Conservation (phyloP, 2,888 invertebrate genomes). For the Protodeltote pygarga region DNA sequence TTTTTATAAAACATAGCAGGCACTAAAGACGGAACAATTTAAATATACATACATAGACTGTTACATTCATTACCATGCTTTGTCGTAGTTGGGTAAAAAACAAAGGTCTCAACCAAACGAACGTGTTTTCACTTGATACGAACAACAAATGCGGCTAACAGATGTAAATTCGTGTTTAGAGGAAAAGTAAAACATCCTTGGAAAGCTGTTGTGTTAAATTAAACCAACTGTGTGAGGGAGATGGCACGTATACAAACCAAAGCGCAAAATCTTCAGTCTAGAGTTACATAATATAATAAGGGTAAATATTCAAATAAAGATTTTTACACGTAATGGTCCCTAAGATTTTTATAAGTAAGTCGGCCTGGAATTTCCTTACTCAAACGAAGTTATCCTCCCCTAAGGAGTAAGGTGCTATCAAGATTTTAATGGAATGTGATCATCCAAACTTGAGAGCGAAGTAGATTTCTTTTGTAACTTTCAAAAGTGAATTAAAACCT, state of each 20-base stretch:
- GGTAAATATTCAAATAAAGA: constrained; percentile 21
- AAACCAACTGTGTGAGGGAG: constrained; percentile 18
- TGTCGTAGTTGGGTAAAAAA: no score
- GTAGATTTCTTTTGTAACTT: constrained; percentile 15
- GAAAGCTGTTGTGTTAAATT: constrained; percentile 25
- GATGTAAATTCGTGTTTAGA: constrained; percentile 29
- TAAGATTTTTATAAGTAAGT: constrained; percentile 24
- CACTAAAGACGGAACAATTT: no score
- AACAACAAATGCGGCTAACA: constrained; percentile 22
- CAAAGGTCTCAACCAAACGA: no score
- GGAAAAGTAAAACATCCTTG: constrained; percentile 26
- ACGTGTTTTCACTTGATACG: constrained; percentile 11
- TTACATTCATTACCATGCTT: no score
- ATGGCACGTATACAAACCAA: no score
- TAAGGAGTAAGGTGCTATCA: constrained; percentile 22
- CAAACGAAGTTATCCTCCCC: constrained; percentile 19
- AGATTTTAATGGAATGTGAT: constrained; percentile 35
- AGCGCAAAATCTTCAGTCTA: no score
- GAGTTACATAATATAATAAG: no score
- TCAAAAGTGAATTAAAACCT: constrained; percentile 15
- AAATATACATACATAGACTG: no score
- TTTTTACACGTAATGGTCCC: constrained; percentile 23
- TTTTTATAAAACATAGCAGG: no score
- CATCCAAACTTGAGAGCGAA: constrained; percentile 14
- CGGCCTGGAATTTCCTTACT: constrained; percentile 27